phyloP scores from a whole-genome alignment of 2,888 invertebrate species.

The Chironomus tentans region DNA sequence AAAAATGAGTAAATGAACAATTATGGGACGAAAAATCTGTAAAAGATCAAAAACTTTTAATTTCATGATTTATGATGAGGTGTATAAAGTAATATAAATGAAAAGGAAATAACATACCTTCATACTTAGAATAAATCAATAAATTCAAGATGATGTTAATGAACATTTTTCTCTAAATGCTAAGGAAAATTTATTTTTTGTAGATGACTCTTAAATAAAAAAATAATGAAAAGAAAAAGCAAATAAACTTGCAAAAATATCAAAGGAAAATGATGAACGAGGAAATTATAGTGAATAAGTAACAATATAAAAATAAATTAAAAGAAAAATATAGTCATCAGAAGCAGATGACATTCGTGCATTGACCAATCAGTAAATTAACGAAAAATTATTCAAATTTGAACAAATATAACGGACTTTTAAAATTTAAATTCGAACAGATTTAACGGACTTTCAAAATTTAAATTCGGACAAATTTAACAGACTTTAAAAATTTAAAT shows the following conservation, averaged over 20 bases:
- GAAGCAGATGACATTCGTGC: no score
- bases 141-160: not conserved
- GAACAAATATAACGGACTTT: no score
- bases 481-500: no score
- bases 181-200: slow-evolving; percentile 19
- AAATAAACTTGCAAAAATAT: slow-evolving; percentile 17
- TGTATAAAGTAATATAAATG: not conserved
- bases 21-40: slow-evolving; percentile 7
- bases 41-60: not conserved
- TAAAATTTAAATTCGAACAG: no score
- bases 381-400: no score
- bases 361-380: no score
- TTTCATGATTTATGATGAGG: not conserved
- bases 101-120: not conserved
- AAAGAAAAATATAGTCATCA: not conserved
- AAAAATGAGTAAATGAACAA: not conserved
- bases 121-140: slow-evolving; percentile 4
- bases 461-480: no score
- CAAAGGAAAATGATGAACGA: slow-evolving; percentile 1
- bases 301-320: not conserved
- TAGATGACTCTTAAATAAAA: not conserved
- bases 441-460: no score
- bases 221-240: not conserved
- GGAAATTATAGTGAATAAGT: not conserved
- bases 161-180: not conserved